Percentiles rank a stretch among this genome's conserved stretches.
Evolutionary conservation across 2,113 vertebrate genomes (phyloP).

Genomic region (Phylloscopus trochiloides): DNA sequence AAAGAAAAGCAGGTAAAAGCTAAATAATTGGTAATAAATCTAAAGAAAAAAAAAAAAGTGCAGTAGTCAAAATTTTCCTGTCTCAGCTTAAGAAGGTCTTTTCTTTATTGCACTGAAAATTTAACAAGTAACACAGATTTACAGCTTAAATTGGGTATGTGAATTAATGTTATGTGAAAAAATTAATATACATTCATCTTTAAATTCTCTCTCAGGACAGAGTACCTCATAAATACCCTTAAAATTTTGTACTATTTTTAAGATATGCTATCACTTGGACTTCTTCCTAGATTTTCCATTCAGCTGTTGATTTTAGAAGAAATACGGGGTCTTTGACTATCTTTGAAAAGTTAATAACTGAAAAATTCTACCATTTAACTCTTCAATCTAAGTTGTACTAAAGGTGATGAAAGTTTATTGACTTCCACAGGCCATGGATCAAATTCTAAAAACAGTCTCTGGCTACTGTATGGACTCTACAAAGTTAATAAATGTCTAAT

Average conservation of each 20-base stretch:
- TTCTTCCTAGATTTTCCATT: neutral
- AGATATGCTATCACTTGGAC: neutral
- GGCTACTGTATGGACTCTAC: conserved; percentile 22
- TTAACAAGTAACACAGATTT: neutral
- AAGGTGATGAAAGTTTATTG: conserved; percentile 37
- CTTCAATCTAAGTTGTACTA: neutral
- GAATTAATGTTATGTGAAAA: neutral
- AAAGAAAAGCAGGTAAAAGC: neutral
- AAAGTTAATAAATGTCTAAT: conserved; percentile 60
- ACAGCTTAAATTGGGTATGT: neutral
- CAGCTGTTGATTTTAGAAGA: neutral
- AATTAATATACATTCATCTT: neutral
- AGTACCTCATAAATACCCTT: neutral
- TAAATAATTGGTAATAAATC: neutral
- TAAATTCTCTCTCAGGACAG: neutral
- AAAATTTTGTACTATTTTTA: neutral
- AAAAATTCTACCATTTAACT: neutral
- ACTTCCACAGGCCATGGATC: conserved; percentile 37
- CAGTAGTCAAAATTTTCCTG: neutral
- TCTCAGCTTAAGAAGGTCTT: neutral
- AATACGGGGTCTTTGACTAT: neutral
- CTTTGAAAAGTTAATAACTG: conserved; percentile 23
- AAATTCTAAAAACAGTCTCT: conserved; percentile 33
- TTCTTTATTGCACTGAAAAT: neutral
- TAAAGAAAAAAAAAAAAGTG: neutral